Percentiles rank a stretch among this genome's conserved stretches.
phyloP scores from a whole-genome alignment of 2,888 invertebrate species.

The Apodemia mormo region DNA sequence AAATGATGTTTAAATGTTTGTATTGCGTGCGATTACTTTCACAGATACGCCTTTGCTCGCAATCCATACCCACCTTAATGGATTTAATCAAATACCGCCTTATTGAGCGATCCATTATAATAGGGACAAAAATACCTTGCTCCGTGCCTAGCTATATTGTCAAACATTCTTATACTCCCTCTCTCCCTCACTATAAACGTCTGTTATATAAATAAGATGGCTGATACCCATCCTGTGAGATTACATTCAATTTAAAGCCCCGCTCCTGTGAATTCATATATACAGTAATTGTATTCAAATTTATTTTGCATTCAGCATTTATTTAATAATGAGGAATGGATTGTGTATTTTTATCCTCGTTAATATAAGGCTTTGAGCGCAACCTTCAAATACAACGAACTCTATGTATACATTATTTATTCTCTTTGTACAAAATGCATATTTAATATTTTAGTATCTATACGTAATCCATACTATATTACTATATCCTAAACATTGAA shows the following conservation, averaged over 20 bases:
- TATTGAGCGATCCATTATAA: slow-evolving; percentile 54
- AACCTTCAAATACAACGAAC: no score
- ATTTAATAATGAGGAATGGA: no score
- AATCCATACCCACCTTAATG: slow-evolving; percentile 62
- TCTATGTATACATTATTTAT: no score
- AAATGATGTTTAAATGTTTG: slow-evolving; percentile 51
- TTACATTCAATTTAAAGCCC: neutral
- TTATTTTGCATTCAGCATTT: no score
- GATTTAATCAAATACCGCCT: slow-evolving; percentile 61
- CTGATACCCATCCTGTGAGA: neutral
- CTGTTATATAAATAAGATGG: slow-evolving; percentile 12
- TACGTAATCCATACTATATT: no score
- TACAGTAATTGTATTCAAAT: no score
- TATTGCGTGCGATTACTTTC: slow-evolving; percentile 53
- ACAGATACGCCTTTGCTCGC: slow-evolving; percentile 51
- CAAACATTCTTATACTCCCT: neutral
- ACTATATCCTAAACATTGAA: no score
- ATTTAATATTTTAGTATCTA: no score
- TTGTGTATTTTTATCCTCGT: no score
- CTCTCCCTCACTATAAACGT: slow-evolving; percentile 27
- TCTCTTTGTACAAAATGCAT: no score
- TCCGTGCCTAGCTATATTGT: slow-evolving; percentile 29
- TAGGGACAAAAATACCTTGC: slow-evolving; percentile 36
- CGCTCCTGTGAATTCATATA: neutral
- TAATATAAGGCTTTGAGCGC: no score